Conservation (phyloP, 1,140 invertebrate species). For the Diorhabda sublineata region DNA sequence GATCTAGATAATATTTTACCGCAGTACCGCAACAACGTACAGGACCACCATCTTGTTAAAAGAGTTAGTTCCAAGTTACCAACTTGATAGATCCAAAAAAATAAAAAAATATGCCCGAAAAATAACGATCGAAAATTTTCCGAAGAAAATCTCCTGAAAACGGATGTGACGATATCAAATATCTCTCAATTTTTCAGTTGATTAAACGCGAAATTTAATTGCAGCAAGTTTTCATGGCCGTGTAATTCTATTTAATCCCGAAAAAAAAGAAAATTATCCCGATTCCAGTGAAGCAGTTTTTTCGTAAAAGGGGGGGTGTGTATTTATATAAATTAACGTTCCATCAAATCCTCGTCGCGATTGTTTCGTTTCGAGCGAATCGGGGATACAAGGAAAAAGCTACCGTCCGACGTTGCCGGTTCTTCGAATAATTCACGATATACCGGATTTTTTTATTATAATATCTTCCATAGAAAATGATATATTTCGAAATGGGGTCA, state of each 20-base stretch:
- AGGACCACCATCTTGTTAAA: no score
- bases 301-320: neutral
- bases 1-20: no score
- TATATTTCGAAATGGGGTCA: no score
- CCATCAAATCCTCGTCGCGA: neutral
- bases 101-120: neutral
- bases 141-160: constrained; percentile 12
- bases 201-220: constrained; percentile 37
- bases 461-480: no score
- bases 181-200: constrained; percentile 37
- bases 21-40: no score
- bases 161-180: constrained; percentile 35
- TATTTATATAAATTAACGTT: neutral
- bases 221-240: constrained; percentile 40
- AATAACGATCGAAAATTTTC: neutral
- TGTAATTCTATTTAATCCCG: constrained; percentile 33
- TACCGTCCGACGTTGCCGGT: neutral
- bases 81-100: neutral
- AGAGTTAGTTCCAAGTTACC: no score
- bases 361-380: neutral
- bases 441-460: no score
- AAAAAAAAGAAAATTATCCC: constrained; percentile 10
- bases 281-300: constrained; percentile 5
- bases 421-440: no score
- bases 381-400: neutral